Percentiles rank a stretch among this genome's conserved stretches.
These are phyloP conservation scores for Peucedramus taeniatus DNA, from an alignment of 2,113 vertebrate genomes.

Conservation along the genomic window DNA sequence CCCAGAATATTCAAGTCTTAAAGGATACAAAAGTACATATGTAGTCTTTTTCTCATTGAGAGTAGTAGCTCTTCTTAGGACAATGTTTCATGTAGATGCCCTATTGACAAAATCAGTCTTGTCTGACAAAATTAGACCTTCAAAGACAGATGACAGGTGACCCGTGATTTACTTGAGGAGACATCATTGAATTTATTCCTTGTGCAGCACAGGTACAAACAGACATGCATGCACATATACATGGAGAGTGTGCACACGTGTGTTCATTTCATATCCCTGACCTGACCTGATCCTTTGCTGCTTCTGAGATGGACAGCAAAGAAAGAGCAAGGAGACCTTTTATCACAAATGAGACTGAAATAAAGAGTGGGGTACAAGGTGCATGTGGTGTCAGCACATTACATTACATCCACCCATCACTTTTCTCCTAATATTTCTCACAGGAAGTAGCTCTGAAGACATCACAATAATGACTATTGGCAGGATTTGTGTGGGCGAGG, in stretches of 20 bases:
- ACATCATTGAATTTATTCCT: neutral
- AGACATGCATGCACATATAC: neutral
- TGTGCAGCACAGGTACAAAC: neutral
- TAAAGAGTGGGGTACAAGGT: neutral
- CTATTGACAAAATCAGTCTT: neutral
- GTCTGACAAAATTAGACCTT: neutral
- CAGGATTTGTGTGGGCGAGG: conserved; percentile 43
- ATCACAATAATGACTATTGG: conserved; percentile 29
- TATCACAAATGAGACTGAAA: neutral
- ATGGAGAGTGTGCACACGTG: neutral
- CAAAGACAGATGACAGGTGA: neutral
- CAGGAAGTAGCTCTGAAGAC: conserved; percentile 19
- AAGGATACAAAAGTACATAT: neutral
- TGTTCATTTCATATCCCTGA: neutral
- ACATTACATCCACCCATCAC: neutral
- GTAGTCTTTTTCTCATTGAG: neutral
- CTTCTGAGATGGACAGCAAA: neutral
- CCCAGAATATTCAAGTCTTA: neutral
- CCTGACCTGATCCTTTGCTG: neutral
- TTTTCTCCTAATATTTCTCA: conserved; percentile 1
- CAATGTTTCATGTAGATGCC: neutral
- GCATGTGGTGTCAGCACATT: neutral
- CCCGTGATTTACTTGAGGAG: rapidly evolving
- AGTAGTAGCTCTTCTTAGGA: neutral
- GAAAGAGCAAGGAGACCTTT: neutral